Conservation (phyloP, 30 jellyfish, hydroid and myxozoan genomes). For the Chironex yamaguchii region DNA sequence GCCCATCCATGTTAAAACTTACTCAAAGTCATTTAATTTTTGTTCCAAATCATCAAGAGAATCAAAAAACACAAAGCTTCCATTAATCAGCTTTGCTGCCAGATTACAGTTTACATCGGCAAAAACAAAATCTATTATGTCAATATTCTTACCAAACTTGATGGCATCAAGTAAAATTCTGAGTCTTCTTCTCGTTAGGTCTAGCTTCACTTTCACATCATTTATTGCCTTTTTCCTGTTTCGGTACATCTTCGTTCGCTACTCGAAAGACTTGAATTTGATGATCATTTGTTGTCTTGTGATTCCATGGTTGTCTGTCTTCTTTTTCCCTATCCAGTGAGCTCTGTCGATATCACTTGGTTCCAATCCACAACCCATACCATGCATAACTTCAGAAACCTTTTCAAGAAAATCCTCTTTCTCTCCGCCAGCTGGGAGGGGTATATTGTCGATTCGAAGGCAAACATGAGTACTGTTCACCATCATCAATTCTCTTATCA, state of each 20-base stretch:
- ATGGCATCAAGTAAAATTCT: slow-evolving; percentile 14
- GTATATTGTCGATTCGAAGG: slow-evolving; percentile 36
- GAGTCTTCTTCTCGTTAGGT: slow-evolving; percentile 24
- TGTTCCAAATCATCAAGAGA: background rate
- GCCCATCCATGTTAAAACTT: background rate
- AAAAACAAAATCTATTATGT: slow-evolving; percentile 32
- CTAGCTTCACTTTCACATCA: slow-evolving; percentile 32
- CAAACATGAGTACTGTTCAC: slow-evolving; percentile 55
- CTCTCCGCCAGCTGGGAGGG: slow-evolving; percentile 27
- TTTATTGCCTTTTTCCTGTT: slow-evolving; percentile 16
- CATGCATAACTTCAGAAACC: slow-evolving; percentile 1
- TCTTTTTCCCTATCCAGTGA: slow-evolving; percentile 45
- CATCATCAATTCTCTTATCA: slow-evolving; percentile 30
- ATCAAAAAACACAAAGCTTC: slow-evolving; percentile 1
- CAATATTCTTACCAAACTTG: slow-evolving; percentile 12
- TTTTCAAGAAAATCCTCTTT: slow-evolving; percentile 6
- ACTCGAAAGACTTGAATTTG: slow-evolving; percentile 18
- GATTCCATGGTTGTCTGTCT: slow-evolving; percentile 14
- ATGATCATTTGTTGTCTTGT: slow-evolving; percentile 22
- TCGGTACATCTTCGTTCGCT: slow-evolving; percentile 14
- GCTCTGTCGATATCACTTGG: slow-evolving; percentile 45
- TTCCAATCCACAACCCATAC: slow-evolving; percentile 44
- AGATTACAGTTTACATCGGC: slow-evolving; percentile 49
- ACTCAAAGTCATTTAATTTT: background rate
- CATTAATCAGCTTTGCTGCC: slow-evolving; percentile 11